Percentiles rank a stretch among this genome's conserved stretches.
Conservation (phyloP, 1,140 invertebrate genomes). For the Polypedilum vanderplanki region DNA sequence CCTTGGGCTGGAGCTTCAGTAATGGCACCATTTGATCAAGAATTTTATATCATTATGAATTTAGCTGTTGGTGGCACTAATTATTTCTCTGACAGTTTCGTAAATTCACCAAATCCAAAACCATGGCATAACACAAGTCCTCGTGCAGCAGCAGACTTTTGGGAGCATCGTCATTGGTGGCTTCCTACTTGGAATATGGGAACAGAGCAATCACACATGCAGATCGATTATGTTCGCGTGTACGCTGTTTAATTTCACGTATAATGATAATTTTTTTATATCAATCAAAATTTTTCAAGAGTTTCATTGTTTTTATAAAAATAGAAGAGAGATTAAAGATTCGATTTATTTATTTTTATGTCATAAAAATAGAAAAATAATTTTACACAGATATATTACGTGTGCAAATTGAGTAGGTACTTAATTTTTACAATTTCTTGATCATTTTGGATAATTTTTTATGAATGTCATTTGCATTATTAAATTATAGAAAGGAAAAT, state of each 20-base stretch:
- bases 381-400: no score
- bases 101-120: slow-evolving; percentile 11
- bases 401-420: no score
- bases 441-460: no score
- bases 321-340: no score
- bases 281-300: no score
- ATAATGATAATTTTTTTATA: no score
- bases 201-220: not conserved
- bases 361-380: no score
- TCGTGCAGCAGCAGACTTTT: slow-evolving; percentile 13
- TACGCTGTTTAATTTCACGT: not conserved
- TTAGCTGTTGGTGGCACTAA: slow-evolving; percentile 48
- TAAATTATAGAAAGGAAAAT: no score
- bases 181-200: slow-evolving; percentile 2
- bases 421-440: no score
- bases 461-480: no score
- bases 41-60: slow-evolving; percentile 49
- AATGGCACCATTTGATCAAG: slow-evolving; percentile 44
- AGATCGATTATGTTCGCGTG: slow-evolving; percentile 25
- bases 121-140: slow-evolving; percentile 20
- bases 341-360: no score
- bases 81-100: slow-evolving; percentile 45
- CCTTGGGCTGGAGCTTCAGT: slow-evolving; percentile 42
- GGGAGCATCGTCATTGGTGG: not conserved
- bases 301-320: no score